Conservation (phyloP, 2,113 vertebrate genomes). For the Thomomys bottae region DNA sequence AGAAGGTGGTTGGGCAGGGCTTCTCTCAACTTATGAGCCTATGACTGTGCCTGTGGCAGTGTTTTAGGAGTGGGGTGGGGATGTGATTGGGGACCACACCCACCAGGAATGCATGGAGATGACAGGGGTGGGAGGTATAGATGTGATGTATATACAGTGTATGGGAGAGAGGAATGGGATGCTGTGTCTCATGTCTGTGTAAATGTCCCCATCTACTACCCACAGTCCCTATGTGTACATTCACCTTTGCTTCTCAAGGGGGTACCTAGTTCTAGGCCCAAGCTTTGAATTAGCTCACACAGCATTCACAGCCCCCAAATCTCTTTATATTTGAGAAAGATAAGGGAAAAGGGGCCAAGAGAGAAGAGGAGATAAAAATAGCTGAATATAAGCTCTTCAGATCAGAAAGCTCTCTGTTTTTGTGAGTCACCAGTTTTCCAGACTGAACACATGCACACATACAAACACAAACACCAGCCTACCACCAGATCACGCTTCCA, state of each 20-base stretch:
- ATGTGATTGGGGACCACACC: too few relatives aligned
- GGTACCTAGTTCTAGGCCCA: neutral
- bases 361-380: constrained; percentile 73
- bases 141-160: neutral
- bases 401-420: constrained; percentile 63
- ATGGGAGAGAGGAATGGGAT: neutral
- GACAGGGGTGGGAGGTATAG: neutral
- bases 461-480: constrained; percentile 26
- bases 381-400: constrained; percentile 64
- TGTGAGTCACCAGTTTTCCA: constrained; percentile 69
- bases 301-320: neutral
- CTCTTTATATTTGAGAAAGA: constrained; percentile 32
- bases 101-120: neutral
- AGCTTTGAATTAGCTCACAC: neutral
- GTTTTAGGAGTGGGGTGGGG: neutral
- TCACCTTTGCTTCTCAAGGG: neutral
- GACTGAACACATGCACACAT: neutral
- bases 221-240: rapidly evolving
- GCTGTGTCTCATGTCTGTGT: neutral
- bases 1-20: neutral
- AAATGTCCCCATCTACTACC: too few relatives aligned
- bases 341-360: constrained; percentile 48
- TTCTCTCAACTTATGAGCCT: neutral
- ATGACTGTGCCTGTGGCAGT: neutral
- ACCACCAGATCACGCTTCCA: neutral